A percentile compares a stretch with the other conserved stretches of the same genome.
phyloP scores from a whole-genome alignment of 2,888 invertebrate species.

The Perithous albicinctus region DNA sequence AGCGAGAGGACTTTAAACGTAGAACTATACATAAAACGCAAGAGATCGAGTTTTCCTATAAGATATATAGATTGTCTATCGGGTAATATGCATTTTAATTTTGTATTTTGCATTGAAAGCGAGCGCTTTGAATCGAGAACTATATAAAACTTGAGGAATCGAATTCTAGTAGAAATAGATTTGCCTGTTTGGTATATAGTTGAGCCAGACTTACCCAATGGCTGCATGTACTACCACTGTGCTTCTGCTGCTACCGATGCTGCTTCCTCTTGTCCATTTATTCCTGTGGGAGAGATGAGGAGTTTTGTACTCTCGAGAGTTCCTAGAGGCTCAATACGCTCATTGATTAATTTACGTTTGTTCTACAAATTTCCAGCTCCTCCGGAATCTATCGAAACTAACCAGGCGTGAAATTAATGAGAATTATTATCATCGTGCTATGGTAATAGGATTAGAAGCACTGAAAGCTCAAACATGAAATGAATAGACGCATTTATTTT shows the following conservation, averaged over 20 bases:
- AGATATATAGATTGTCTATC: neutral
- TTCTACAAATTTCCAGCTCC: neutral
- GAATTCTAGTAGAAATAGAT: too few relatives aligned
- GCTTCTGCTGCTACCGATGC: slow-evolving; percentile 7
- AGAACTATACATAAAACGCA: slow-evolving; percentile 8
- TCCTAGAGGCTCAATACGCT: neutral
- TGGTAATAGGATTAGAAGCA: too few relatives aligned
- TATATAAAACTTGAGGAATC: too few relatives aligned
- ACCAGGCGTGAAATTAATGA: neutral
- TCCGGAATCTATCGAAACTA: neutral
- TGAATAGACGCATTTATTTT: too few relatives aligned
- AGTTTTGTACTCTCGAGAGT: neutral
- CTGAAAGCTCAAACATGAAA: too few relatives aligned
- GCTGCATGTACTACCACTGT: neutral
- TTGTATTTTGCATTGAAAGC: too few relatives aligned
- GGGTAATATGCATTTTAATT: too few relatives aligned
- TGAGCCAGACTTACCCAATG: too few relatives aligned
- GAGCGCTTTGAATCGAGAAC: too few relatives aligned
- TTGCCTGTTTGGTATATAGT: too few relatives aligned
- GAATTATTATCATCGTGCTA: neutral
- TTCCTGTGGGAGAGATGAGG: slow-evolving; percentile 3
- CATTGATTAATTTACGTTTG: neutral
- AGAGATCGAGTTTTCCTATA: slow-evolving; percentile 2
- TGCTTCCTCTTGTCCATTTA: neutral
- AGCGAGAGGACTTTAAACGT: slow-evolving; percentile 32